These are phyloP conservation scores for Dufourea novaeangliae DNA, from an alignment of 1,140 invertebrate genomes.

Conservation along the genomic window DNA sequence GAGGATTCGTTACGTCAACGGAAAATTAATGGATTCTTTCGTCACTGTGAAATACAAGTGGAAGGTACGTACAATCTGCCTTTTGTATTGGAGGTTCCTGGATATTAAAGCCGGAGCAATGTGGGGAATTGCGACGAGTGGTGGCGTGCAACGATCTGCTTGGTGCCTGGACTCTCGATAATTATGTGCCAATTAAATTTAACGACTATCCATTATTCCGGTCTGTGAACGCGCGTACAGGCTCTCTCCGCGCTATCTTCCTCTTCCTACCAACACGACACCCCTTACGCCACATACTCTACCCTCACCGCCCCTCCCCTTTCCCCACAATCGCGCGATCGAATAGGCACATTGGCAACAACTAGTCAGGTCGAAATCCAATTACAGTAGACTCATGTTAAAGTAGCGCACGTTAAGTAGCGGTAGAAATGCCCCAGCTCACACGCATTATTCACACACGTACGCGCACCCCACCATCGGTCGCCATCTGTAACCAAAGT, in stretches of 20 bases:
- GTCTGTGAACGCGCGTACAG: constrained; percentile 56
- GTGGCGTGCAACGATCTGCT: constrained; percentile 60
- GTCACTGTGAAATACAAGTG: constrained; percentile 10
- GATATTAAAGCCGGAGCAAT: constrained; percentile 69
- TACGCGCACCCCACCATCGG: no score
- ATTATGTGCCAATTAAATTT: constrained; percentile 78
- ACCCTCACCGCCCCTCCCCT: neutral
- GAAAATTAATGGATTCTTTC: constrained; percentile 23
- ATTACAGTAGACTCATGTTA: no score
- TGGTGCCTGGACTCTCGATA: constrained; percentile 62
- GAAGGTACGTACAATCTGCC: constrained; percentile 22
- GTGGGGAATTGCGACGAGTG: constrained; percentile 62
- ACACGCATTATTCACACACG: no score
- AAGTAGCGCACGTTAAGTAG: no score
- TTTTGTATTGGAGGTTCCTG: constrained; percentile 55
- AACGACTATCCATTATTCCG: constrained; percentile 76
- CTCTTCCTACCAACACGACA: constrained; percentile 34
- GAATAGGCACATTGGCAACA: constrained; percentile 59
- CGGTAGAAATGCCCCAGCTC: no score
- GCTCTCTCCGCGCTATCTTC: constrained; percentile 10
- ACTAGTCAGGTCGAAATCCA: constrained; percentile 72
- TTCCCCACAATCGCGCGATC: neutral
- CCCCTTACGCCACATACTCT: constrained; percentile 23
- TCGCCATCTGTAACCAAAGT: no score
- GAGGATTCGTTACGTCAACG: constrained; percentile 56